Evolutionary conservation across 2,888 invertebrate species (phyloP).

Genomic region (Drosophila crucigera): DNA sequence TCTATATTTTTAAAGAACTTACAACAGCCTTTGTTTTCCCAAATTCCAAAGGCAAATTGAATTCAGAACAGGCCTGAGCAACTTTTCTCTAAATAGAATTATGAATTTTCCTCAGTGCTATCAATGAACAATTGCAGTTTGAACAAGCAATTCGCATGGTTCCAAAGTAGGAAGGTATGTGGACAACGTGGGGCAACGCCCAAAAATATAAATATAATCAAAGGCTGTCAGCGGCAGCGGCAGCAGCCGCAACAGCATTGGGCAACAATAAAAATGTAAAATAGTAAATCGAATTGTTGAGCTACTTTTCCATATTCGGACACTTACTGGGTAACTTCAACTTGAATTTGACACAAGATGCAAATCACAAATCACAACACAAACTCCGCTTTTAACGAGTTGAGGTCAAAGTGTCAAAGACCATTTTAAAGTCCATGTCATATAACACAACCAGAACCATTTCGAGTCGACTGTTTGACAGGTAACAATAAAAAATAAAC

Average conservation of each 20-base stretch:
- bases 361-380: slow-evolving; percentile 65
- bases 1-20: neutral
- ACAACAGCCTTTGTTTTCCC: neutral
- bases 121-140: slow-evolving; percentile 63
- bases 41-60: neutral
- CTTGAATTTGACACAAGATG: slow-evolving; percentile 63
- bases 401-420: slow-evolving; percentile 68
- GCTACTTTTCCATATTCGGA: slow-evolving; percentile 75
- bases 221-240: slow-evolving; percentile 66
- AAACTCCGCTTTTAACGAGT: slow-evolving; percentile 43
- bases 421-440: slow-evolving; percentile 34
- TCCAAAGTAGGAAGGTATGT: slow-evolving; percentile 68
- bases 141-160: slow-evolving; percentile 40
- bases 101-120: slow-evolving; percentile 53
- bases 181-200: slow-evolving; percentile 64
- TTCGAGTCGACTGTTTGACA: slow-evolving; percentile 59
- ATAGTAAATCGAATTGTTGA: slow-evolving; percentile 70
- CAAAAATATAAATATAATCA: slow-evolving; percentile 76
- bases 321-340: slow-evolving; percentile 38
- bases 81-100: neutral
- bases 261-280: slow-evolving; percentile 79
- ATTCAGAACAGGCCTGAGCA: neutral
- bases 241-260: slow-evolving; percentile 43
- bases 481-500: slow-evolving; percentile 19
- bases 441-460: slow-evolving; percentile 34